A percentile compares a stretch with the other conserved stretches of the same genome.
Conservation (phyloP, 1,140 invertebrate genomes). For the Drosophila jambulina region DNA sequence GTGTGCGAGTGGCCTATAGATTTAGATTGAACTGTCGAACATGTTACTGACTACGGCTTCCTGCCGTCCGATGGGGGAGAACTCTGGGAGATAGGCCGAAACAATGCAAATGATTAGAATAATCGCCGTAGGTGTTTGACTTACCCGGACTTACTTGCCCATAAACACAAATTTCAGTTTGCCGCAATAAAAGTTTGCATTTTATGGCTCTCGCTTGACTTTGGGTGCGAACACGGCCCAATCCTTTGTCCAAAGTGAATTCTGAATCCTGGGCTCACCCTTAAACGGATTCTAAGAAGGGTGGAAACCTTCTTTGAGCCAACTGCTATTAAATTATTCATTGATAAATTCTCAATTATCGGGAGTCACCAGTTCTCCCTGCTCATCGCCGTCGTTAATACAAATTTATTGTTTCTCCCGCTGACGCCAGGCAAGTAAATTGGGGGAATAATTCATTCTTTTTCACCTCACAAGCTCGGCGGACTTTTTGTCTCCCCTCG, state of each 20-base stretch:
- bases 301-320: not conserved
- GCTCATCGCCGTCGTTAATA: conserved; percentile 19
- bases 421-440: conserved; percentile 22
- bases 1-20: conserved; percentile 59
- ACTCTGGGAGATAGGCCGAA: conserved; percentile 27
- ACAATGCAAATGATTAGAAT: conserved; percentile 78
- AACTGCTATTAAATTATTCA: conserved; percentile 21
- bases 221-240: conserved; percentile 11
- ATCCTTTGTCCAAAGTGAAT: conserved; percentile 53
- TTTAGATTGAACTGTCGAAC: conserved; percentile 79
- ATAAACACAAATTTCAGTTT: conserved; percentile 52
- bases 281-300: not conserved
- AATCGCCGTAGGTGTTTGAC: conserved; percentile 69
- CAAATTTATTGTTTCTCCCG: conserved; percentile 47
- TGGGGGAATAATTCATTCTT: conserved; percentile 39
- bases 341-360: conserved; percentile 58
- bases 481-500: not conserved
- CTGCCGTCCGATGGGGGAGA: not conserved
- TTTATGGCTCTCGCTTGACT: conserved; percentile 58
- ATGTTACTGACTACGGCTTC: conserved; percentile 42
- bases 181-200: conserved; percentile 47
- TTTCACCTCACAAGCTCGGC: conserved; percentile 15
- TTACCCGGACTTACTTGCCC: conserved; percentile 38
- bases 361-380: conserved; percentile 1
- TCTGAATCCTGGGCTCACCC: conserved; percentile 22